Percentiles rank a stretch among this genome's conserved stretches.
phyloP scores from a whole-genome alignment of 2,113 vertebrate genomes.

The Hyperopisus bebe region DNA sequence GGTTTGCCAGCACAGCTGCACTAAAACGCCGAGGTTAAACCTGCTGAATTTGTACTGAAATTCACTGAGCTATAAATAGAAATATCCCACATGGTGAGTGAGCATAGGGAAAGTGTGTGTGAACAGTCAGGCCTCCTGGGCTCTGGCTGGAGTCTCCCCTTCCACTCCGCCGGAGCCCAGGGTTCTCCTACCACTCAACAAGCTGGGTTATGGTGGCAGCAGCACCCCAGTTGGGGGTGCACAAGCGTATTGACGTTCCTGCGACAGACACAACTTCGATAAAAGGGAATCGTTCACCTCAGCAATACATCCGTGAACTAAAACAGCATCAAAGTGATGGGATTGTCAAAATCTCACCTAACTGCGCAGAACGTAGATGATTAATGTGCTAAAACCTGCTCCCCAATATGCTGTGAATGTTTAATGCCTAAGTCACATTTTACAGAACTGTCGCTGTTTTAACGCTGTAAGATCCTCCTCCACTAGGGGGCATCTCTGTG shows the following conservation, averaged over 20 bases:
- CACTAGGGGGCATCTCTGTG: slow-evolving; percentile 23
- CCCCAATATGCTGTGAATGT: not conserved
- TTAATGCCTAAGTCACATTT: not conserved
- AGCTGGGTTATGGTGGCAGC: not conserved
- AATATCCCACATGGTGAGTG: not conserved
- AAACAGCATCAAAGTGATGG: not conserved
- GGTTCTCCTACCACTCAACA: not conserved
- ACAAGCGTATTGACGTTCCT: not conserved
- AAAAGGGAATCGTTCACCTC: not conserved
- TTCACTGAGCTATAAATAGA: slow-evolving; percentile 19
- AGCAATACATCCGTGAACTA: not conserved
- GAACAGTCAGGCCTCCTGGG: not conserved
- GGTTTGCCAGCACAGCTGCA: not conserved
- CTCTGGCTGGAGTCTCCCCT: not conserved
- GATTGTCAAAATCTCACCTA: not conserved
- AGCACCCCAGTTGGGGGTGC: not conserved
- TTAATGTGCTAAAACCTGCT: not conserved
- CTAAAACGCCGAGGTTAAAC: not conserved
- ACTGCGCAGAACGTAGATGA: not conserved
- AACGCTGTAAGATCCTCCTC: not conserved
- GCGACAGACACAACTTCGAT: not conserved
- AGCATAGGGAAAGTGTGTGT: not conserved
- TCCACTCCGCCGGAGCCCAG: not conserved
- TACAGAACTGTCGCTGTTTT: not conserved
- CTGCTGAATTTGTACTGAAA: slow-evolving; percentile 16